A percentile compares a stretch with the other conserved stretches of the same genome.
These are phyloP conservation scores for Podarcis cretensis DNA, from an alignment of 2,113 vertebrate species.

Conservation along the genomic window DNA sequence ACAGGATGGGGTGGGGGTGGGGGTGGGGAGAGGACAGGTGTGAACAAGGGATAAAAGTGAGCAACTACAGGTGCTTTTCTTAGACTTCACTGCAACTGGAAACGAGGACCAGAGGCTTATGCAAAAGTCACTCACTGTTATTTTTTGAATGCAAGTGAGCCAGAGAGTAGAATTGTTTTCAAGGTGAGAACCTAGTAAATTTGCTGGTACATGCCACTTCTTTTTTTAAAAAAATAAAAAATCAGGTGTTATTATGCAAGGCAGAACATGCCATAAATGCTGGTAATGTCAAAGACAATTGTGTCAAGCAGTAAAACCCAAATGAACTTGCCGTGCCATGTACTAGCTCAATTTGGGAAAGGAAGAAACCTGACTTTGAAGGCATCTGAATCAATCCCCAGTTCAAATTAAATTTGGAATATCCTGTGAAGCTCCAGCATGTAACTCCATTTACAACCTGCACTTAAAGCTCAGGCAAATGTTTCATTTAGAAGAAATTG, in stretches of 20 bases:
- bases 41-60: neutral
- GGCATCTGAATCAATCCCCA: conserved; percentile 77
- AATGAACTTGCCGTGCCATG: conserved; percentile 80
- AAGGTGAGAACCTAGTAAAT: conserved; percentile 21
- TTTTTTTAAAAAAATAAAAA: conserved; percentile 30
- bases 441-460: conserved; percentile 74
- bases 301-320: conserved; percentile 70
- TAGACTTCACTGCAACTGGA: neutral
- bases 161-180: neutral
- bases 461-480: conserved; percentile 72
- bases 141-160: neutral
- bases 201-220: conserved; percentile 34
- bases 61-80: neutral
- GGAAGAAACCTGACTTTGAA: conserved; percentile 75
- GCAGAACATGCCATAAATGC: conserved; percentile 66
- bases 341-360: conserved; percentile 74
- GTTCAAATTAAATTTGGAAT: conserved; percentile 81
- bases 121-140: neutral
- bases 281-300: conserved; percentile 64
- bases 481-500: conserved; percentile 79
- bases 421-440: conserved; percentile 74
- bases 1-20: neutral
- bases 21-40: too few relatives aligned
- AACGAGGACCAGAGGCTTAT: neutral
- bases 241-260: conserved; percentile 58